phyloP scores from a whole-genome alignment of 2,888 invertebrate genomes.

The Hemithea aestivaria region DNA sequence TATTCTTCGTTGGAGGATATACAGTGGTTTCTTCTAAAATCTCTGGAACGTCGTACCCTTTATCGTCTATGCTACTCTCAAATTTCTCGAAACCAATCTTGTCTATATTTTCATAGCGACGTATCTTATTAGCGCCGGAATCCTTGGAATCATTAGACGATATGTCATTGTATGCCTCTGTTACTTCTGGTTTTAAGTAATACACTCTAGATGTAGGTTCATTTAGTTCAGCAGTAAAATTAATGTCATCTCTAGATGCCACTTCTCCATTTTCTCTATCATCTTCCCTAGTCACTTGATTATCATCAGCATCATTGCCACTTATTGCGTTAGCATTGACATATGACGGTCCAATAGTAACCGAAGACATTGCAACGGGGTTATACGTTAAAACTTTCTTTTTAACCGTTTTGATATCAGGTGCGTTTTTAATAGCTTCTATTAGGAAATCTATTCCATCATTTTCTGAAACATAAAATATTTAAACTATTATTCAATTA shows the following conservation, averaged over 20 bases:
- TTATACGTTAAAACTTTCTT: conserved; percentile 37
- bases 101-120: conserved; percentile 21
- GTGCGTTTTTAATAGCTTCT: conserved; percentile 61
- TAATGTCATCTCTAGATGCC: too few relatives aligned
- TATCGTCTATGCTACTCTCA: conserved; percentile 9
- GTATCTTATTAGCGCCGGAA: conserved; percentile 15
- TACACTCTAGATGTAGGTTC: too few relatives aligned
- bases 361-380: conserved; percentile 2
- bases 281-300: conserved; percentile 15
- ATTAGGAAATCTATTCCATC: conserved; percentile 64
- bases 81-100: conserved; percentile 28
- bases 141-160: too few relatives aligned
- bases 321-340: too few relatives aligned
- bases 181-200: too few relatives aligned
- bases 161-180: too few relatives aligned
- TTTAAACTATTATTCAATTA: conserved; percentile 2
- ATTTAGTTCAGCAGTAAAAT: too few relatives aligned
- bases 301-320: too few relatives aligned
- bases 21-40: too few relatives aligned
- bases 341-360: too few relatives aligned
- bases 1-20: too few relatives aligned
- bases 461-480: conserved; percentile 41
- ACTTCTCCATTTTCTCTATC: neutral
- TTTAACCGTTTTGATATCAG: conserved; percentile 50
- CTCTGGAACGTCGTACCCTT: conserved; percentile 28